Conservation (phyloP, 2,888 invertebrate genomes). For the Scrobipalpa costella region DNA sequence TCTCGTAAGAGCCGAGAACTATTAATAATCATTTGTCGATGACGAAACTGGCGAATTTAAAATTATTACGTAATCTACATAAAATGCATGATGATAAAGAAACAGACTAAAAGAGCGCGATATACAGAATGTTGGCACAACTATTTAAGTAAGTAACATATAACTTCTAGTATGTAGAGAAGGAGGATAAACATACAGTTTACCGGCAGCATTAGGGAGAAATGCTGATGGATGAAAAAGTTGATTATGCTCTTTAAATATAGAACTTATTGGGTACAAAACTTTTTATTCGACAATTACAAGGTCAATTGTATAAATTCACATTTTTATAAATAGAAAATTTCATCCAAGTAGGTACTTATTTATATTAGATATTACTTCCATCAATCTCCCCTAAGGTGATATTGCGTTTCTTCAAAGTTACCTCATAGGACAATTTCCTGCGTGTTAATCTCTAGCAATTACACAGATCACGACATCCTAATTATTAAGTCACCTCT, state of each 20-base stretch:
- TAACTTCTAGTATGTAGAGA: not conserved
- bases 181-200: not conserved
- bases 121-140: not conserved
- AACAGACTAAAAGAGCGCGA: not conserved
- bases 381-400: too few relatives aligned
- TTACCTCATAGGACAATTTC: too few relatives aligned
- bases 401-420: not conserved
- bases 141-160: not conserved
- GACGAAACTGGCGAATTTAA: not conserved
- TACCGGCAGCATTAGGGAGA: not conserved
- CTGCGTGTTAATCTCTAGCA: slow-evolving; percentile 18
- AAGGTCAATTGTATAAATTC: too few relatives aligned
- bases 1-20: too few relatives aligned
- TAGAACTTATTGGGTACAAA: too few relatives aligned
- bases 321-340: too few relatives aligned
- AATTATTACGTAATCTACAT: not conserved
- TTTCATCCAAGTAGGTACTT: too few relatives aligned
- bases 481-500: slow-evolving; percentile 24
- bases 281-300: too few relatives aligned
- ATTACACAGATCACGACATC: slow-evolving; percentile 21
- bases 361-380: too few relatives aligned
- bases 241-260: too few relatives aligned
- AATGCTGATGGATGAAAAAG: too few relatives aligned
- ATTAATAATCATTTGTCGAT: not conserved
- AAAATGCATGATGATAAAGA: slow-evolving; percentile 1